These are phyloP conservation scores for Xyliphius kryptos DNA, from an alignment of 2,113 vertebrate genomes.

Conservation along the genomic window DNA sequence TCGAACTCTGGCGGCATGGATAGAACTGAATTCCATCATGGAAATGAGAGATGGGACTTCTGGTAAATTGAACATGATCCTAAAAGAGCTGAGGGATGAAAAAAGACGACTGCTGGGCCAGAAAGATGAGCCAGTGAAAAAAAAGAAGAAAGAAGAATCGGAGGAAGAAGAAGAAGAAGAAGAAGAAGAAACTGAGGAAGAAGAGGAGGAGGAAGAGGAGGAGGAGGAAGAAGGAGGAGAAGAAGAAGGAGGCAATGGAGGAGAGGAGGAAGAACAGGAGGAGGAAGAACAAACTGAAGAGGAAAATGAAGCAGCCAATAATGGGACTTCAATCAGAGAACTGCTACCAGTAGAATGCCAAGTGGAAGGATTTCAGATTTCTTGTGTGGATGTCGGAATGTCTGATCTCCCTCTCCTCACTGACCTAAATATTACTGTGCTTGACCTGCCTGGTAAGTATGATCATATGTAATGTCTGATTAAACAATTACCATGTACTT, in stretches of 20 bases:
- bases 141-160: conserved; percentile 26
- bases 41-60: conserved; percentile 17
- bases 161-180: conserved; percentile 46
- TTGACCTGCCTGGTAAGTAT: conserved; percentile 68
- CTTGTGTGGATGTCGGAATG: conserved; percentile 59
- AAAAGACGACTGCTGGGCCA: conserved; percentile 53
- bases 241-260: conserved; percentile 12
- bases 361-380: conserved; percentile 53
- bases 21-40: conserved; percentile 32
- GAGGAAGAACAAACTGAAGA: conserved; percentile 45
- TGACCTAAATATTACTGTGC: conserved; percentile 56
- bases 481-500: background rate
- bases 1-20: conserved; percentile 49
- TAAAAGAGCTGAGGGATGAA: conserved; percentile 51
- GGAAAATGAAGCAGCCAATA: conserved; percentile 43
- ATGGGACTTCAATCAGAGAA: conserved; percentile 44
- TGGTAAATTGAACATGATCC: conserved; percentile 41
- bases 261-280: conserved; percentile 30
- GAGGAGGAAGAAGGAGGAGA: conserved; percentile 33
- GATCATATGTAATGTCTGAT: background rate
- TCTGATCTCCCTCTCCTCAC: conserved; percentile 61
- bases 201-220: conserved; percentile 21
- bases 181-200: conserved; percentile 37
- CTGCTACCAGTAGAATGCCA: conserved; percentile 57
- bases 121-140: conserved; percentile 32